Conservation (phyloP, 1,140 invertebrate genomes). For the Chymomyza costata region DNA sequence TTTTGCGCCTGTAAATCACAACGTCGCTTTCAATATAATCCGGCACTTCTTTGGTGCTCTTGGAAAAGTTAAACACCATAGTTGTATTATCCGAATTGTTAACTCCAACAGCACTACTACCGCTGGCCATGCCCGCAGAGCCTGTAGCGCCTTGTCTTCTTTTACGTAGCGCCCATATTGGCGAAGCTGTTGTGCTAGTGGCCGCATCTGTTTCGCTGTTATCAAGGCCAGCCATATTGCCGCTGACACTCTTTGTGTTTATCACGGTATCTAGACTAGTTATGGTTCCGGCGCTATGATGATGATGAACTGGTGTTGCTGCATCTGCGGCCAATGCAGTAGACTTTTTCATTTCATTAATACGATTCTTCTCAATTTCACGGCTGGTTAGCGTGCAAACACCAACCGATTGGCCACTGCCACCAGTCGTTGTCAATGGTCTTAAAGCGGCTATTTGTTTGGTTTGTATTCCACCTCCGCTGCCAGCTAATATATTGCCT, state of each 20-base stretch:
- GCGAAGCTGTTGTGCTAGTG: conserved; percentile 64
- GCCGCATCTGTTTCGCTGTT: conserved; percentile 74
- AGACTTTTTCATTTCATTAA: conserved; percentile 81
- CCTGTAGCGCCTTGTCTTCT: conserved; percentile 21
- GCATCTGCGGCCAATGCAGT: conserved; percentile 50
- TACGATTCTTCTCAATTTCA: conserved; percentile 84
- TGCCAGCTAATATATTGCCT: too few species aligned
- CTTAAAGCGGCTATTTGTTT: conserved; percentile 59
- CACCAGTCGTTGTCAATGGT: conserved; percentile 23
- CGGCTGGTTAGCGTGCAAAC: conserved; percentile 78
- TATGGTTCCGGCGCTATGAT: conserved; percentile 15
- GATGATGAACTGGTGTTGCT: conserved; percentile 30
- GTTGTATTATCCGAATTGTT: conserved; percentile 77
- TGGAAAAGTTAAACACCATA: conserved; percentile 90
- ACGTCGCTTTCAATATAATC: conserved; percentile 94
- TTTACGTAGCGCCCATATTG: conserved; percentile 61
- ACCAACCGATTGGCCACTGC: conserved; percentile 47
- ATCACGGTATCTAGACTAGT: conserved; percentile 63
- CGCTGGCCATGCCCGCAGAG: conserved; percentile 31
- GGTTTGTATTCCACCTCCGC: not conserved
- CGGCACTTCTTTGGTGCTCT: conserved; percentile 86
- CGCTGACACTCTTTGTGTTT: conserved; percentile 67
- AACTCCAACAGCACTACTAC: conserved; percentile 37
- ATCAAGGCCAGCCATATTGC: too few species aligned
- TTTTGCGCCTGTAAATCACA: conserved; percentile 81